Evolutionary conservation across 2,797 vertebrate genomes (phyloP).

Genomic region (Trematomus bernacchii): DNA sequence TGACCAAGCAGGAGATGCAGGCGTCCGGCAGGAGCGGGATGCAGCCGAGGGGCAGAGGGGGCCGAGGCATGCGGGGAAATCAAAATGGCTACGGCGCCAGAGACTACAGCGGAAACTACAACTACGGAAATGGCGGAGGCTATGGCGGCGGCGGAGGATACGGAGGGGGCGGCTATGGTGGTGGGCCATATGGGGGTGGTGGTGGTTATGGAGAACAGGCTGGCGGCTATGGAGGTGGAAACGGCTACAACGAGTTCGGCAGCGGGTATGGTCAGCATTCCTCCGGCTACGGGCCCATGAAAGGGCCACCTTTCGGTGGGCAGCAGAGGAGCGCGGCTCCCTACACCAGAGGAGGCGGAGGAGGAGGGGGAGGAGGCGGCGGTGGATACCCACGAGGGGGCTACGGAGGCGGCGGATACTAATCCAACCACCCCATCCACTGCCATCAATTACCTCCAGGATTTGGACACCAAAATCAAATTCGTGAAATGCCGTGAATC

Average conservation of each 20-base stretch:
- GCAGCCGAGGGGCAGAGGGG: conserved; percentile 64
- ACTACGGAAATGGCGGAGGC: conserved; percentile 90
- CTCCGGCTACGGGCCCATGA: conserved; percentile 95
- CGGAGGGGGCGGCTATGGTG: conserved; percentile 71
- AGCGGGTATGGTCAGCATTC: conserved; percentile 93
- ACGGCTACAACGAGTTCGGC: conserved; percentile 95
- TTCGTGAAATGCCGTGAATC: conserved; percentile 73
- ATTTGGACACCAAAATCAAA: conserved; percentile 73
- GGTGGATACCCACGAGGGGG: conserved; percentile 39
- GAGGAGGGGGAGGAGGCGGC: conserved; percentile 80
- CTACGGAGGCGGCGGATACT: conserved; percentile 84
- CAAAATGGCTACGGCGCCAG: conserved; percentile 90
- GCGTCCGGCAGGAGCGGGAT: conserved; percentile 82
- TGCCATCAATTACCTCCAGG: conserved; percentile 55
- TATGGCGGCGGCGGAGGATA: conserved; percentile 67
- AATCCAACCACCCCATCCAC: conserved; percentile 48
- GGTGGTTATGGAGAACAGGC: conserved; percentile 88
- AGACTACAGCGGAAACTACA: conserved; percentile 85
- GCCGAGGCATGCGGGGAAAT: conserved; percentile 88
- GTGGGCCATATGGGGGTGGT: conserved; percentile 72
- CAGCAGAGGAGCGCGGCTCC: conserved; percentile 91
- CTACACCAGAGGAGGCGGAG: conserved; percentile 86
- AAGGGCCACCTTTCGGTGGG: conserved; percentile 83
- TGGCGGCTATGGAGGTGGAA: conserved; percentile 90
- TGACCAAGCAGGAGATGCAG: conserved; percentile 97